Base-by-base conservation (phyloP, 2,113 vertebrate species). In the Semicossyphus pulcher region DNA sequence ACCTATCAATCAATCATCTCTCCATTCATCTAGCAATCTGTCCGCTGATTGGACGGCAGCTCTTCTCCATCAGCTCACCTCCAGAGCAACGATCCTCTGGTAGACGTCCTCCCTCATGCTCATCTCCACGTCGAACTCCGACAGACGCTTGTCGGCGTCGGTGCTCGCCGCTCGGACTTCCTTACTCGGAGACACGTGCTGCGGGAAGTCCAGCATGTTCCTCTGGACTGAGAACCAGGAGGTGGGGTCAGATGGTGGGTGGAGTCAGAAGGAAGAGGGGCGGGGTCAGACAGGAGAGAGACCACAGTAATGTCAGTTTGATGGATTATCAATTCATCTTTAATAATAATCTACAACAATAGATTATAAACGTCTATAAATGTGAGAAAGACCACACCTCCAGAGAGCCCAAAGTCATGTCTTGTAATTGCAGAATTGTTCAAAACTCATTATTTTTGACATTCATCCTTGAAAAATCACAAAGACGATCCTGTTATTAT, bases 21-120 rank as follows among this genome's bases (percentile, higher is more conserved):
- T n/a, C n/a, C n/a, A n/a, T n/a, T n/a, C 12, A 14, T 41, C 34
- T 41, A 18, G 0, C 32, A 21, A 16, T 49, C 52, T 14, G 29
- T 9, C 44, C 16, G 18, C 59, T 41, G 41, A 76, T 60, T 41
- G 61, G 9, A 15, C 7, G 6, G 3, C 45, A 20, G 34, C 15
- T 15, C 5, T 29, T 5, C 23, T 20, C 10, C 7, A 6, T 21
- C 15, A 15, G 7, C 88, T 5, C 63, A 97, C 98, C 96, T 98
- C 94, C 72, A 99, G 93, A 76, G 95, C 95, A 0, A 97, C 95
- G 0, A 99, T 91, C 81, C 96, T 93, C 91, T 91, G 95, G 92
- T 99, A 98, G 45, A 99, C 97, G 0, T 99, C 98, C 80, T 94
- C 95, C 77, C 97, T 92, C 98, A 99, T 99, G 93, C 97, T 99